Conservation (phyloP, 2,113 vertebrate genomes). For the Salvator merianae region DNA sequence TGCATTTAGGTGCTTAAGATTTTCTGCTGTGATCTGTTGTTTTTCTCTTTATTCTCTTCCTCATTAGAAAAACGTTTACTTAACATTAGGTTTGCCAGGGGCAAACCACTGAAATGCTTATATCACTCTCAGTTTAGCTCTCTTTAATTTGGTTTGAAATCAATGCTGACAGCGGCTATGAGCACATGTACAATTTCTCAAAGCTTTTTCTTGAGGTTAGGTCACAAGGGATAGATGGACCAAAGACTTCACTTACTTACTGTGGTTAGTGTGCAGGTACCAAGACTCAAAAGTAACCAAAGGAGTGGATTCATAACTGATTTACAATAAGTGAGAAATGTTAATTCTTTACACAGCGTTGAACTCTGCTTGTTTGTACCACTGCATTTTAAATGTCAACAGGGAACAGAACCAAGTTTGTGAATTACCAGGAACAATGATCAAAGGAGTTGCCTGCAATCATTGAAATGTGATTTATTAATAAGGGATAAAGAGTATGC, state of each 20-base stretch:
- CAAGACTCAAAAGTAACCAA: slow-evolving; percentile 8
- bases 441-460: slow-evolving; percentile 61
- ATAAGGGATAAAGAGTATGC: slow-evolving; percentile 74
- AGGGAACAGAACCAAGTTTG: slow-evolving; percentile 38
- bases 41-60: slow-evolving; percentile 11
- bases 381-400: slow-evolving; percentile 33
- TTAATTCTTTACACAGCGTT: slow-evolving; percentile 17
- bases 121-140: background rate
- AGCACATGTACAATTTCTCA: slow-evolving; percentile 26
- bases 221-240: slow-evolving; percentile 9
- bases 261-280: background rate
- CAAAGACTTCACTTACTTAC: slow-evolving; percentile 18
- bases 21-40: background rate
- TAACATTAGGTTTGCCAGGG: slow-evolving; percentile 21
- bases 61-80: slow-evolving; percentile 1
- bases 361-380: background rate
- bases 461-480: slow-evolving; percentile 70
- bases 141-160: slow-evolving; percentile 7
- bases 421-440: slow-evolving; percentile 41
- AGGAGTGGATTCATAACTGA: background rate
- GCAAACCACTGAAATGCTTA: background rate
- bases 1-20: background rate
- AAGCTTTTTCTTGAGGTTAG: slow-evolving; percentile 18
- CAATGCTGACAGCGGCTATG: slow-evolving; percentile 17
- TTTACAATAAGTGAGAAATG: background rate